These are phyloP conservation scores for Tragelaphus imberbis DNA, from an alignment of 2,113 vertebrate species.

Conservation along the genomic window DNA sequence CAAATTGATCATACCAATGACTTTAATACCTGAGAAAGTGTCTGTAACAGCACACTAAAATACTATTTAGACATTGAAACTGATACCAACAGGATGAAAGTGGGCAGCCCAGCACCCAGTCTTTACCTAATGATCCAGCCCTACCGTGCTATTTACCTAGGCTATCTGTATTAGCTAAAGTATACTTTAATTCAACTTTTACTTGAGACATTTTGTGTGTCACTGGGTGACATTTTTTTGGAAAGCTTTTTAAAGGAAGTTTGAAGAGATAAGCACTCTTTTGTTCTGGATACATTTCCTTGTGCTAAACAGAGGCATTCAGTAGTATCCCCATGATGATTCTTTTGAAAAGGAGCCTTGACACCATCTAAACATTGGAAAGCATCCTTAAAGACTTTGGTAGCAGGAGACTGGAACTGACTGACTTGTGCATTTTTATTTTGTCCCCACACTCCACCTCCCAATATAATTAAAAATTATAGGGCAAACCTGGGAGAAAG, in stretches of 20 bases:
- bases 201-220: neutral
- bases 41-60: neutral
- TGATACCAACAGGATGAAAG: neutral
- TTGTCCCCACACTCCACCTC: neutral
- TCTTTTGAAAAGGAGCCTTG: neutral
- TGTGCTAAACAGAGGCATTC: neutral
- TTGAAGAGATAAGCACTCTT: neutral
- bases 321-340: neutral
- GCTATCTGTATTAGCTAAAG: neutral
- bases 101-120: neutral
- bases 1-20: neutral
- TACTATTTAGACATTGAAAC: neutral
- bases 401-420: neutral
- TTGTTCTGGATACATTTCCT: neutral
- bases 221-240: neutral
- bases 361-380: neutral
- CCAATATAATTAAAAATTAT: neutral
- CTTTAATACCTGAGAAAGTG: neutral
- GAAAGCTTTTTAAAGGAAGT: neutral
- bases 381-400: neutral
- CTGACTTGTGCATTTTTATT: neutral
- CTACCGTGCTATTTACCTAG: neutral
- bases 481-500: neutral
- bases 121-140: neutral
- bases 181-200: neutral